Evolutionary conservation across 2,888 invertebrate species (phyloP).

Genomic region (Hyposoter dolosus): DNA sequence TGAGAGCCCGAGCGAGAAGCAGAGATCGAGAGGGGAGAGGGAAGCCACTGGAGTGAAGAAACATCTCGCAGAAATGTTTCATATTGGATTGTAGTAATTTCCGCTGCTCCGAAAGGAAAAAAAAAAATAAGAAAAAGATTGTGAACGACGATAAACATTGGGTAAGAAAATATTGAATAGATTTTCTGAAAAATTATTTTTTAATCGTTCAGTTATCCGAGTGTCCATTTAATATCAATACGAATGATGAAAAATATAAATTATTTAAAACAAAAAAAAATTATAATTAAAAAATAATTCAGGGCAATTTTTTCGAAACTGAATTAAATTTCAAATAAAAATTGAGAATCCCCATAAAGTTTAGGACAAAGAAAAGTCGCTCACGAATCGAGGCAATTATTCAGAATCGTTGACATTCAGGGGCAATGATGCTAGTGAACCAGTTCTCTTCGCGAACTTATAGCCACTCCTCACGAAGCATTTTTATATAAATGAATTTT

Average conservation of each 20-base stretch:
- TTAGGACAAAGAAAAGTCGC: background rate
- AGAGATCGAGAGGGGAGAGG: background rate
- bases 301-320: no score
- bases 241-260: background rate
- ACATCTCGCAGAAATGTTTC: constrained; percentile 23
- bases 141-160: background rate
- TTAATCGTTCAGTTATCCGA: background rate
- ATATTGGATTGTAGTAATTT: constrained; percentile 47
- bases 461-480: constrained; percentile 5
- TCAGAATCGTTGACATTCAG: background rate
- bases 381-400: background rate
- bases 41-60: background rate
- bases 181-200: background rate
- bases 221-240: background rate
- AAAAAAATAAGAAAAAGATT: background rate
- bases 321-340: background rate
- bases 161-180: background rate
- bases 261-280: background rate
- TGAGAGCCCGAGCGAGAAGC: constrained; percentile 72
- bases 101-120: constrained; percentile 30
- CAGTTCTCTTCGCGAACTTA: background rate
- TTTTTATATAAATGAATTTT: background rate
- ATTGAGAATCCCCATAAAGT: background rate
- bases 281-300: background rate
- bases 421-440: background rate